Base-by-base conservation (phyloP, 2,888 invertebrate genomes). In the Trimorus sp. region DNA sequence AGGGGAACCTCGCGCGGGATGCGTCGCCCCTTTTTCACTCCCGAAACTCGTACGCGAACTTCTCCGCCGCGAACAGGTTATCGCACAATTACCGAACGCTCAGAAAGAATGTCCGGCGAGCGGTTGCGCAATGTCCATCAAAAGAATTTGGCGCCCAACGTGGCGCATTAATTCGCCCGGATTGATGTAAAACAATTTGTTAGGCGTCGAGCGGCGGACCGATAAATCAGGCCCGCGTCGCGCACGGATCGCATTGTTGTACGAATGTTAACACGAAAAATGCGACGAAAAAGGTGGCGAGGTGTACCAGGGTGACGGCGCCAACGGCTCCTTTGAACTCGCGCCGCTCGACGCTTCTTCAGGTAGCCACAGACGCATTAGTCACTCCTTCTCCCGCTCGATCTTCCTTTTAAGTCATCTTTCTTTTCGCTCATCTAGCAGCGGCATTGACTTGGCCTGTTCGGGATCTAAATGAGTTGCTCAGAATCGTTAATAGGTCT, bases 321-420 rank as follows among this genome's bases (percentile, higher is more conserved):
- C 91, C 91, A 91, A 87, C 86, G 85, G 87, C 87, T 90, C 89
- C 91, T 91, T 91, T 91, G 91, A 91, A 90, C 87, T 87, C 76
- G 80, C 83, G 88, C 90, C 90, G 90, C 87, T 85, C 85, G 86
- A 86, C 85, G 87, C 87, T 90, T 89, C 89, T 90, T 91, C 91
- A 92, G 91, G 91, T 91, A 92, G 91, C 90, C 89, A 88, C 89
- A 91, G 91, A 91, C 91, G 89, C 91, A 91, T 91, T 91, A 91
- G 91, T 91, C 91, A 90, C 90, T 91, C 89, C 88, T 89, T 89
- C 87, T 88, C 86, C 87, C 86, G 84, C 84, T 58, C 63, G 76
- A 76, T 77, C 81, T 79, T 83, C 84, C 83, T 85, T 83, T 81
- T 80, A 79, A 79, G 69, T 84, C 81, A 80, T 83, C 76, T 48